phyloP scores from a whole-genome alignment of 2,797 vertebrate species.

The Poeciliopsis presidionis region DNA sequence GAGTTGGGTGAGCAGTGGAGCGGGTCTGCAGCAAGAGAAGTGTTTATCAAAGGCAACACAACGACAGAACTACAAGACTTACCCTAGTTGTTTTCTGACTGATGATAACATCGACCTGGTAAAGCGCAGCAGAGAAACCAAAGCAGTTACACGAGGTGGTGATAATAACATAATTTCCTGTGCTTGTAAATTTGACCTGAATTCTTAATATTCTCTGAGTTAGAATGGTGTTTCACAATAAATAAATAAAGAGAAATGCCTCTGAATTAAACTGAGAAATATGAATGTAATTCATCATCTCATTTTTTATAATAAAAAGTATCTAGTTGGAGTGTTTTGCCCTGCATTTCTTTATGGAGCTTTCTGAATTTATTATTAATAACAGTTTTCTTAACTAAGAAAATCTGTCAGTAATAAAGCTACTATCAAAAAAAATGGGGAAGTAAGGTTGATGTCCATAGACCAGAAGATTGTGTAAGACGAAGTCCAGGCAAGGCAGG shows the following conservation, averaged over 20 bases:
- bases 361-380: not conserved
- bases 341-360: not conserved
- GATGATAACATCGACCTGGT: not conserved
- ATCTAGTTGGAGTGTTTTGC: not conserved
- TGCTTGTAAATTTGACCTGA: no score
- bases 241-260: not conserved
- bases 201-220: not conserved
- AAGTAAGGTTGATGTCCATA: no score
- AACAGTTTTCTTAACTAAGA: not conserved
- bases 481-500: not conserved
- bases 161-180: not conserved
- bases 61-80: not conserved
- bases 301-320: not conserved
- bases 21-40: not conserved
- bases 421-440: not conserved
- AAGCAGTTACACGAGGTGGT: not conserved
- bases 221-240: not conserved
- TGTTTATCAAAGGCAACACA: conserved; percentile 2
- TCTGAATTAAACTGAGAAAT: not conserved
- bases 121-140: not conserved
- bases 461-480: no score
- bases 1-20: not conserved
- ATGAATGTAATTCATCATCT: not conserved
- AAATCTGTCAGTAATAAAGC: not conserved
- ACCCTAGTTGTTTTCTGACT: conserved; percentile 3